phyloP scores from a whole-genome alignment of 2,113 vertebrate species.

The Rhynchopsitta pachyrhyncha region DNA sequence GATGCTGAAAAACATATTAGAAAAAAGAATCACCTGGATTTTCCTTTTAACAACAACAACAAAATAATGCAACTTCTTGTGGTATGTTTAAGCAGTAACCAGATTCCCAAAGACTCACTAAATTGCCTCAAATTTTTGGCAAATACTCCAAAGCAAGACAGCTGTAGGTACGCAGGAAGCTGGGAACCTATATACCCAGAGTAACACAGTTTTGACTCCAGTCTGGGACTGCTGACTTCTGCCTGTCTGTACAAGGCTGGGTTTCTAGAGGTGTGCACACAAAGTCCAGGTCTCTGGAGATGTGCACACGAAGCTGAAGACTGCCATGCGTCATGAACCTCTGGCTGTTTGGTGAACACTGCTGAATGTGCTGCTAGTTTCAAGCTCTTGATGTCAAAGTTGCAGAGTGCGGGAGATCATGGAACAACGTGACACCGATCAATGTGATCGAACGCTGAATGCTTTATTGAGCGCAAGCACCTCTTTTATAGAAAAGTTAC shows the following conservation, averaged over 20 bases:
- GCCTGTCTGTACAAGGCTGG: fast-evolving
- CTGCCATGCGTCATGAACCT: not conserved
- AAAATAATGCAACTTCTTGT: not conserved
- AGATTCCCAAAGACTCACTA: not conserved
- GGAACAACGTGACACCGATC: too few relatives aligned
- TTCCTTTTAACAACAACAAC: not conserved
- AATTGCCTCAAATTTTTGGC: not conserved
- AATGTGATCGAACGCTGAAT: too few relatives aligned
- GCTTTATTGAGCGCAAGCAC: too few relatives aligned
- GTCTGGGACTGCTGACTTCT: not conserved
- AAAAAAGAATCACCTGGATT: not conserved
- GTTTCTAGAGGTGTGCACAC: not conserved
- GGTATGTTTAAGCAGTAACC: not conserved
- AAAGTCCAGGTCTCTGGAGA: not conserved
- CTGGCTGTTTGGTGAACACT: fast-evolving
- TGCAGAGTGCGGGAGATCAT: too few relatives aligned
- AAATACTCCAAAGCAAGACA: not conserved
- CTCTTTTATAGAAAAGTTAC: too few relatives aligned
- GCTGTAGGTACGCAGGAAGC: not conserved
- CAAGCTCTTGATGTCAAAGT: not conserved
- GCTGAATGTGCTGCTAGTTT: not conserved
- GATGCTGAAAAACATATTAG: not conserved
- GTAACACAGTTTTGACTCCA: not conserved
- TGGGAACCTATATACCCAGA: not conserved
- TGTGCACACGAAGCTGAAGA: not conserved